Evolutionary conservation across 2,113 vertebrate species (phyloP).

Genomic region (Canis aureus): DNA sequence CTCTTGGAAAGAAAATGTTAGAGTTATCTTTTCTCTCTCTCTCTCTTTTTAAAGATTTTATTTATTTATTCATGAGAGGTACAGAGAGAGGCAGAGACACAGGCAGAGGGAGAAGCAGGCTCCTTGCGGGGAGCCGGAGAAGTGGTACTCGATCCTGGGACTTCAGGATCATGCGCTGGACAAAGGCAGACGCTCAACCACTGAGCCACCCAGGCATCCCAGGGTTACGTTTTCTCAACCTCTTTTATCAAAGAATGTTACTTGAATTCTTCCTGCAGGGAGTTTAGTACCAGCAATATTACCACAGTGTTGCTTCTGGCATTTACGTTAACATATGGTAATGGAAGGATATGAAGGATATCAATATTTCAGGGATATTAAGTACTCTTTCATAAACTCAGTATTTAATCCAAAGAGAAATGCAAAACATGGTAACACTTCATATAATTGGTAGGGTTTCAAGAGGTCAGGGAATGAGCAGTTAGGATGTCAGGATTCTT

Average conservation of each 20-base stretch:
- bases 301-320: neutral
- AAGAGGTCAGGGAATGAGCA: neutral
- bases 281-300: neutral
- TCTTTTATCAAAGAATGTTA: neutral
- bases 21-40: neutral
- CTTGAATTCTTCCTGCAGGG: neutral
- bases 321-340: neutral
- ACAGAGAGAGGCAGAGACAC: too few species aligned
- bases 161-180: too few species aligned
- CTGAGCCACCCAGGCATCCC: too few species aligned
- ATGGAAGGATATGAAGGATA: neutral
- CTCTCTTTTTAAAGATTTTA: too few species aligned
- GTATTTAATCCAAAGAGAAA: neutral
- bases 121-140: too few species aligned
- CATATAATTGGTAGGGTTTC: neutral
- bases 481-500: neutral
- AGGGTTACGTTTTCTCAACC: neutral
- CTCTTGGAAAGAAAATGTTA: neutral
- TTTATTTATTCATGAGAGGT: too few species aligned
- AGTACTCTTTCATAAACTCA: neutral
- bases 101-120: too few species aligned
- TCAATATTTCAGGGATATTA: neutral
- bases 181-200: too few species aligned
- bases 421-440: neutral
- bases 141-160: too few species aligned